These are phyloP conservation scores for Synanthedon vespiformis DNA, from an alignment of 2,888 invertebrate species.

Conservation along the genomic window DNA sequence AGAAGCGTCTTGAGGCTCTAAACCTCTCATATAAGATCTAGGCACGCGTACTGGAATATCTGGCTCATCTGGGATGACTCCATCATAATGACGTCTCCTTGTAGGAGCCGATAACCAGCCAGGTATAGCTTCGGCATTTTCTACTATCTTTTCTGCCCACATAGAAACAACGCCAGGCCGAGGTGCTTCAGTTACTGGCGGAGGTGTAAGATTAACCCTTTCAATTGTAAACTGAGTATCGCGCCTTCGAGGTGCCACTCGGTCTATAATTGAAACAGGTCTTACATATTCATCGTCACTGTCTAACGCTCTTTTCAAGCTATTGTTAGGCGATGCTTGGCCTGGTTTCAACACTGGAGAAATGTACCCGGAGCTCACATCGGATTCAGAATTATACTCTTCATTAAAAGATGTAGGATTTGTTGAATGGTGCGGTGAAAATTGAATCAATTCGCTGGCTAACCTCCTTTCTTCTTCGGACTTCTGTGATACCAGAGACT, in stretches of 20 bases:
- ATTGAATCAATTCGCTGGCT: slow-evolving; percentile 50
- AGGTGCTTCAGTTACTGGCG: slow-evolving; percentile 54
- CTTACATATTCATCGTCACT: slow-evolving; percentile 51
- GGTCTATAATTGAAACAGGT: slow-evolving; percentile 48
- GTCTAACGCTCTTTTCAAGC: slow-evolving; percentile 15
- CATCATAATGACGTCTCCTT: slow-evolving; percentile 42
- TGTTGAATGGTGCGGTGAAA: slow-evolving; percentile 36
- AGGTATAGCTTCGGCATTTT: slow-evolving; percentile 69
- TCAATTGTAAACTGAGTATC: slow-evolving; percentile 42
- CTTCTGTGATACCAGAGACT: slow-evolving; percentile 17
- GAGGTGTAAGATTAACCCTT: slow-evolving; percentile 58
- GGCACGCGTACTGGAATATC: slow-evolving; percentile 51
- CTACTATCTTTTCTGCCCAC: slow-evolving; percentile 64
- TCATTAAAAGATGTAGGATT: slow-evolving; percentile 29
- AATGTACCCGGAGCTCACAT: slow-evolving; percentile 41
- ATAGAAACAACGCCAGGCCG: slow-evolving; percentile 47
- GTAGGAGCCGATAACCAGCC: slow-evolving; percentile 60
- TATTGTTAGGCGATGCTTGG: slow-evolving; percentile 5
- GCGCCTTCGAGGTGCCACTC: slow-evolving; percentile 42
- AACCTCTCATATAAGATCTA: slow-evolving; percentile 70
- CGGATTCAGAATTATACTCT: slow-evolving; percentile 30
- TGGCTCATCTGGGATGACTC: slow-evolving; percentile 41
- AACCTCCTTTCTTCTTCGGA: slow-evolving; percentile 15
- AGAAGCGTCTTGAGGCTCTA: slow-evolving; percentile 80
- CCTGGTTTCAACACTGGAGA: slow-evolving; percentile 17